Evolutionary conservation across 2,888 invertebrate species (phyloP).

Genomic region (Hemistola chrysoprasaria): DNA sequence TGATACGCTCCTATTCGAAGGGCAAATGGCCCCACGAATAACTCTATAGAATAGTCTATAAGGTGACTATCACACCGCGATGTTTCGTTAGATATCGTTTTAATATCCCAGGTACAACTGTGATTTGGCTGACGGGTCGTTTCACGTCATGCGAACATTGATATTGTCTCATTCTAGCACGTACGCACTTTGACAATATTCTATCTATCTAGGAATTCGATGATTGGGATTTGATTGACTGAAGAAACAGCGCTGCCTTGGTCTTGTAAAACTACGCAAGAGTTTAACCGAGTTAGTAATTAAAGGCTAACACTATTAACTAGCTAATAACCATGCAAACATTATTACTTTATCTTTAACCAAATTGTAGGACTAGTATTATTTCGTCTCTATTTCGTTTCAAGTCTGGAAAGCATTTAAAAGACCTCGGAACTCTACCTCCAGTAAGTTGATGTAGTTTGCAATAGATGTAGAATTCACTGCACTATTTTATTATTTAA

Average conservation of each 20-base stretch:
- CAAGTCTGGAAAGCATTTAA: conserved; percentile 73
- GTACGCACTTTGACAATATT: not conserved
- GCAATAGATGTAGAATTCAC: conserved; percentile 9
- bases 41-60: no score
- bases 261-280: no score
- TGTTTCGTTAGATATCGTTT: no score
- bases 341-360: not conserved
- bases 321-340: not conserved
- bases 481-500: conserved; percentile 12
- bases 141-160: no score
- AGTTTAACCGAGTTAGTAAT: no score
- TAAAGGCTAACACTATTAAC: not conserved
- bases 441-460: conserved; percentile 55
- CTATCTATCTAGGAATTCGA: not conserved
- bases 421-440: conserved; percentile 57
- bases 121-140: no score
- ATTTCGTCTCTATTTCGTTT: conserved; percentile 38
- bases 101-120: no score
- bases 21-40: no score
- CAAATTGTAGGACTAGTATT: not conserved
- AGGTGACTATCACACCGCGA: no score
- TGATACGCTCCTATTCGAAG: no score
- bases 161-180: not conserved
- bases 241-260: no score
- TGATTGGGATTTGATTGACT: not conserved